Evolutionary conservation across 2,113 vertebrate species (phyloP).

Genomic region (Amblyopsis rosae): DNA sequence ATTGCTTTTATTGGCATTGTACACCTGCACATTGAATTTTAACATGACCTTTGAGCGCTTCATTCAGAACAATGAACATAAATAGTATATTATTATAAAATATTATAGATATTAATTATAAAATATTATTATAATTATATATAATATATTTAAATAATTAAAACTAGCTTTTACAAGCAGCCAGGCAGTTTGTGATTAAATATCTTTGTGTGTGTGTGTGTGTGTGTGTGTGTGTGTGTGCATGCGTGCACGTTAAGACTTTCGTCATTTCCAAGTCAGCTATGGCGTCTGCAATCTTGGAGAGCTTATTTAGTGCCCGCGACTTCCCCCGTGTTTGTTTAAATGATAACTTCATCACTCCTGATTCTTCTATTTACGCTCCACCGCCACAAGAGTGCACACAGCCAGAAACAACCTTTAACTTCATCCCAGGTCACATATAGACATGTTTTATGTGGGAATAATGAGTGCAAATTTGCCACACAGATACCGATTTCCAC

Average conservation of each 20-base stretch:
- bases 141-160: background rate
- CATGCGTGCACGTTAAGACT: no score
- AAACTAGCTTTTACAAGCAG: background rate
- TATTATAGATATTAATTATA: background rate
- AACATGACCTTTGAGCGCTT: no score
- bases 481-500: conserved; percentile 24
- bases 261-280: conserved; percentile 18
- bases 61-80: no score
- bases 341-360: conserved; percentile 41
- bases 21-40: no score
- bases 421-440: conserved; percentile 35
- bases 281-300: conserved; percentile 24
- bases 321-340: conserved; percentile 34
- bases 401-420: conserved; percentile 28
- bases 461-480: conserved; percentile 41
- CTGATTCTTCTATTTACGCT: conserved; percentile 48
- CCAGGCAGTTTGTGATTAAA: no score
- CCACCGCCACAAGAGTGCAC: conserved; percentile 38
- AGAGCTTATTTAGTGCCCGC: conserved; percentile 56
- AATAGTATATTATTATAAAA: no score
- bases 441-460: conserved; percentile 10
- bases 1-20: no score
- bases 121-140: background rate
- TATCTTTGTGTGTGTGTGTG: background rate
- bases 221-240: background rate